A percentile compares a stretch with the other conserved stretches of the same genome.
Evolutionary conservation across 2,888 invertebrate species (phyloP).

Genomic region (Megamerina dolium): DNA sequence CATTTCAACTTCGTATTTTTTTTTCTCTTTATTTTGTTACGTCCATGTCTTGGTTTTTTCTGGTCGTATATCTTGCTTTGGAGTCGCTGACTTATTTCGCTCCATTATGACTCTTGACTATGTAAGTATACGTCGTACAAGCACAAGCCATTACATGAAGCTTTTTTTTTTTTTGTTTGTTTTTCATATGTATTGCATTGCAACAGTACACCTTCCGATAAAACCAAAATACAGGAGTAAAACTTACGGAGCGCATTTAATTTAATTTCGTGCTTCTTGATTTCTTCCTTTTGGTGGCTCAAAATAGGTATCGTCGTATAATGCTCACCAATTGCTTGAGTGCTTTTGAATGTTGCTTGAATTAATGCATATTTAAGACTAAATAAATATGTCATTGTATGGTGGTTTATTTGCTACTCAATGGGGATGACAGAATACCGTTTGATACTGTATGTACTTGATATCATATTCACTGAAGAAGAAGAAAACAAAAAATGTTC

Average conservation of each 20-base stretch:
- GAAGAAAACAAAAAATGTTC: too few species aligned
- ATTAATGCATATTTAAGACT: constrained; percentile 28
- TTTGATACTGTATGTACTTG: too few species aligned
- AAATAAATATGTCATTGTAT: constrained; percentile 18
- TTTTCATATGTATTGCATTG: neutral
- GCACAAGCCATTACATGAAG: constrained; percentile 4
- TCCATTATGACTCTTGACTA: constrained; percentile 18
- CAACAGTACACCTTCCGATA: constrained; percentile 1
- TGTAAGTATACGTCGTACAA: constrained; percentile 4
- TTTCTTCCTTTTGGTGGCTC: constrained; percentile 24
- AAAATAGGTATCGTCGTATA: neutral
- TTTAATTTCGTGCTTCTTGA: constrained; percentile 43
- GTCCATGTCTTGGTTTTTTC: constrained; percentile 3
- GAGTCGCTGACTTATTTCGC: constrained; percentile 14
- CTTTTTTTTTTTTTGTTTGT: neutral
- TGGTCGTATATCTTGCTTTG: constrained; percentile 3
- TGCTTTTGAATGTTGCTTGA: constrained; percentile 17
- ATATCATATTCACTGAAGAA: too few species aligned
- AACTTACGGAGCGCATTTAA: constrained; percentile 41
- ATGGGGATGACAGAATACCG: too few species aligned
- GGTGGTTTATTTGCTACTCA: too few species aligned
- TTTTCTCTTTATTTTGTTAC: constrained; percentile 1
- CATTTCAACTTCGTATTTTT: constrained; percentile 2
- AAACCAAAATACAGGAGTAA: constrained; percentile 6
- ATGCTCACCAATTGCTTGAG: neutral